phyloP scores from a whole-genome alignment of 2,888 invertebrate genomes.

The Parnassius apollo region DNA sequence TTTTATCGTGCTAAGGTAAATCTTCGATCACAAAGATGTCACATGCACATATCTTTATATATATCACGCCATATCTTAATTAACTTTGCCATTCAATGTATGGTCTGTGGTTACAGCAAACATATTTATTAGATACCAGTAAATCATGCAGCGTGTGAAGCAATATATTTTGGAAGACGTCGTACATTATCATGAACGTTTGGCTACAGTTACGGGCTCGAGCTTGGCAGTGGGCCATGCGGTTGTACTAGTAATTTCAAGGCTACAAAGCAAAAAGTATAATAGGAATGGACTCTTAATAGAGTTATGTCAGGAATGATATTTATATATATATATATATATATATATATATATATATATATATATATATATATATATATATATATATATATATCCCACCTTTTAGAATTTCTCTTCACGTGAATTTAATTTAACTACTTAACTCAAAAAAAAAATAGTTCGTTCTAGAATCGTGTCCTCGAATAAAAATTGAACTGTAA shows the following conservation, averaged over 20 bases:
- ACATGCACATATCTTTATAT: too few relatives aligned
- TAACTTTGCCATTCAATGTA: background rate
- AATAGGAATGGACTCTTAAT: conserved; percentile 11
- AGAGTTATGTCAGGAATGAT: conserved; percentile 11
- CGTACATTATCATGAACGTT: conserved; percentile 19
- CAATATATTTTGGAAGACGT: conserved; percentile 14
- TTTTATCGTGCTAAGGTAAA: too few relatives aligned
- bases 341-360: too few relatives aligned
- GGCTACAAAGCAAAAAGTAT: conserved; percentile 15
- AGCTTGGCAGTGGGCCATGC: conserved; percentile 17
- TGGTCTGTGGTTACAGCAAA: background rate
- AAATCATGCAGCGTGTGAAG: conserved; percentile 11
- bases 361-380: too few relatives aligned
- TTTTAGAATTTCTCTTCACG: too few relatives aligned
- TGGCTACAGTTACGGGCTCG: conserved; percentile 12
- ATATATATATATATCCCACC: too few relatives aligned
- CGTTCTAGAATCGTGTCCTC: too few relatives aligned
- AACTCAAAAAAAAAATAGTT: too few relatives aligned
- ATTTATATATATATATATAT: too few relatives aligned
- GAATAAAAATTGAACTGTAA: too few relatives aligned
- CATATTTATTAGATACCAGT: conserved; percentile 5
- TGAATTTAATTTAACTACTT: too few relatives aligned
- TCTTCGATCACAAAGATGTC: too few relatives aligned
- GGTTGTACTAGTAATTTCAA: conserved; percentile 17
- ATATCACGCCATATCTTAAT: background rate